A percentile compares a stretch with the other conserved stretches of the same genome.
Conservation (phyloP, 2,113 vertebrate species). For the Pyxicephalus adspersus region DNA sequence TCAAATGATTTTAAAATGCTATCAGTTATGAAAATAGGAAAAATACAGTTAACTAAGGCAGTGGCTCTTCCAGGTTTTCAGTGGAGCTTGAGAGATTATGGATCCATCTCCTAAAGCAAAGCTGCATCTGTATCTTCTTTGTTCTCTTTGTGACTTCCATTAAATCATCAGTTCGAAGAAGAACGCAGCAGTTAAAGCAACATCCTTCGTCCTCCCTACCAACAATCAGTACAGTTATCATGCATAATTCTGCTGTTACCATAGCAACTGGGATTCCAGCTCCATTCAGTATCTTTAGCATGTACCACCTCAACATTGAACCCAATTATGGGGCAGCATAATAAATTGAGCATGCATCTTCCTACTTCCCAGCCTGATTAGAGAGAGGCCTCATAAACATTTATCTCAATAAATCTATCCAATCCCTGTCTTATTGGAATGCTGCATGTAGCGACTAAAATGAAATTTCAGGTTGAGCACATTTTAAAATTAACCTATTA, state of each 20-base stretch:
- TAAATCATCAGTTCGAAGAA: conserved; percentile 50
- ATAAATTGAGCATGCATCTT: conserved; percentile 53
- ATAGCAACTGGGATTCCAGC: conserved; percentile 51
- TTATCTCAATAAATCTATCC: conserved; percentile 61
- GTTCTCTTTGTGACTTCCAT: conserved; percentile 46
- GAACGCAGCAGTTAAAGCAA: conserved; percentile 43
- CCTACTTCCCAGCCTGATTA: conserved; percentile 39
- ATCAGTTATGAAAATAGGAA: too few species aligned
- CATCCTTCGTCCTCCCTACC: conserved; percentile 50
- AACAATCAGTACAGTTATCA: conserved; percentile 55
- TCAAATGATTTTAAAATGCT: too few species aligned
- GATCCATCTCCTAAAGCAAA: conserved; percentile 39
- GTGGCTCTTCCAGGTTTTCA: conserved; percentile 2
- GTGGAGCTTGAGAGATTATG: conserved; percentile 16
- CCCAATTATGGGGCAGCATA: conserved; percentile 54
- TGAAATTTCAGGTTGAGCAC: conserved; percentile 65
- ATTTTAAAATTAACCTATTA: conserved; percentile 67
- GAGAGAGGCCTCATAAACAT: conserved; percentile 52
- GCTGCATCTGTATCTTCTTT: conserved; percentile 45
- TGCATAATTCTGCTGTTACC: conserved; percentile 55
- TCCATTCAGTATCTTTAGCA: conserved; percentile 50
- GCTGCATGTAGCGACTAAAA: conserved; percentile 58
- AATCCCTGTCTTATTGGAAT: conserved; percentile 54
- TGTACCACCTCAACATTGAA: conserved; percentile 56
- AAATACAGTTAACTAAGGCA: background rate